Percentiles rank a stretch among this genome's conserved stretches.
Conservation (phyloP, 2,113 vertebrate genomes). For the Thamnophis sirtalis region DNA sequence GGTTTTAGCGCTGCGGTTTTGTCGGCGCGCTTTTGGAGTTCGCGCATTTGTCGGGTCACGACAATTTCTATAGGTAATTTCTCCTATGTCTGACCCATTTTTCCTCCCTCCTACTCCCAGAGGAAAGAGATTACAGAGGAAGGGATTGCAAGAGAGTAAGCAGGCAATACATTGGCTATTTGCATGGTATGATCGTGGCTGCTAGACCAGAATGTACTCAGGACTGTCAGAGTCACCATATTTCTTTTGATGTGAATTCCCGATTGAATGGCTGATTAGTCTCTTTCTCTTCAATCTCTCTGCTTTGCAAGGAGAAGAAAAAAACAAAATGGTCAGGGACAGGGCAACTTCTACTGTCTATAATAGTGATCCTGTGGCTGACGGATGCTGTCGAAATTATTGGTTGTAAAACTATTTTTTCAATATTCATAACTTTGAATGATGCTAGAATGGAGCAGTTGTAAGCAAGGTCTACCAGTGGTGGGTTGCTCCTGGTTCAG, state of each 20-base stretch:
- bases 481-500: too few species aligned
- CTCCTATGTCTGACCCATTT: neutral
- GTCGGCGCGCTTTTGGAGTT: too few species aligned
- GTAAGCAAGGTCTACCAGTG: neutral
- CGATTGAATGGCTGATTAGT: neutral
- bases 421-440: neutral
- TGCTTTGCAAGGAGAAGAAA: neutral
- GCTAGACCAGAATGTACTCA: neutral
- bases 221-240: neutral
- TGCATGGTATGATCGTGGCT: neutral
- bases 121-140: neutral
- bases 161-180: neutral
- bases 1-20: too few species aligned
- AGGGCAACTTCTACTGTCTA: neutral
- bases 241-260: neutral
- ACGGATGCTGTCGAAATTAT: neutral
- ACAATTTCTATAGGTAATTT: neutral
- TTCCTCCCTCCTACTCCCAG: neutral
- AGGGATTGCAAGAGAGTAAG: neutral
- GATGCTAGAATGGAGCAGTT: neutral
- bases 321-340: neutral
- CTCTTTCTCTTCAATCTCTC: neutral
- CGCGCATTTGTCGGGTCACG: too few species aligned
- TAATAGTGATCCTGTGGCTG: neutral
- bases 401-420: neutral